Evolutionary conservation across 1,140 invertebrate species (phyloP), one percentile per base, ranked within the genome.

Genomic region (Drosophila sp.): DNA sequence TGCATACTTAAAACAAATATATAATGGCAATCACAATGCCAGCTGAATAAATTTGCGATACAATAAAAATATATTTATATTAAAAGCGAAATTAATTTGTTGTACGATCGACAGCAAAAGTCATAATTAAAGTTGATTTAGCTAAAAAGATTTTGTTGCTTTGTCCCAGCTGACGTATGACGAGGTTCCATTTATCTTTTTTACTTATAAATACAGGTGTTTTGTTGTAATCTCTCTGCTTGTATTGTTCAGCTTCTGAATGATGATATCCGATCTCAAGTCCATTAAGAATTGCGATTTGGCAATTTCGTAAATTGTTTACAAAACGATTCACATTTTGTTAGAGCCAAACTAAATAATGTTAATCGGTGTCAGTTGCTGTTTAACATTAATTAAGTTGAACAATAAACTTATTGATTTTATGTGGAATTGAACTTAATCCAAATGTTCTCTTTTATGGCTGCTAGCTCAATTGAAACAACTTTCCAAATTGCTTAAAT

Each of bases 101-200:
- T 70, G 53, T 67, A 81, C 73, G 38, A 34, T 41, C 61, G 25
- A 58, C 46, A 13, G 71, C 78, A 57, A 80, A 71, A 65, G 71
- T 77, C 72, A 79, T 66, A 78, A 82, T 79, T 81, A 71, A 75
- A 66, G 75, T 79, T 83, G 76, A 82, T 82, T 82, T 81, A 81
- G 59, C 58, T 58, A 9, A 53, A 48, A 59, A 50, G 50, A 36
- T 53, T 16, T 59, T 51, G 14, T 45, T 61, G 56, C 16, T 61
- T 51, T 50, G 45, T 69, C 59, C 62, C 38, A 38, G n/a, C 11
- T 58, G 45, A 64, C 77, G 76, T 63, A 61, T 57, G 38, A 16
- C 18, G 29, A 36, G 4, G 16, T 69, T 59, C 45, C 57, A 48
- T 46, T 59, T 16, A 58, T 58, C 36, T 64, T 74, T 41, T 51